A percentile compares a stretch with the other conserved stretches of the same genome.
phyloP scores from a whole-genome alignment of 1,140 invertebrate genomes.

The Delia radicum region DNA sequence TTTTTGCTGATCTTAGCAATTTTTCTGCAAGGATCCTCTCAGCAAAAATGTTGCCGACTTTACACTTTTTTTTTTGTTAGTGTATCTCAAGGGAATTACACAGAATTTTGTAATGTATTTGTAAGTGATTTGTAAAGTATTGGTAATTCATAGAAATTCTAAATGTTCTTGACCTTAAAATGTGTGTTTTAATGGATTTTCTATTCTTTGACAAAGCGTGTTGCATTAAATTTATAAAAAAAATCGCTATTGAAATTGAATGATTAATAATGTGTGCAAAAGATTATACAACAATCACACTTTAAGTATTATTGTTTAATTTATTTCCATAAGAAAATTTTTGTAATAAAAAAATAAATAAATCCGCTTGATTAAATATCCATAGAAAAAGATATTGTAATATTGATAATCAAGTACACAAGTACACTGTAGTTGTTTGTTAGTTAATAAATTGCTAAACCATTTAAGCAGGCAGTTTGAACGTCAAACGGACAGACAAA shows the following conservation, averaged over 20 bases:
- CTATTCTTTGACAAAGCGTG: background rate
- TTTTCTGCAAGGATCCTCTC: too few relatives aligned
- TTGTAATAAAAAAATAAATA: background rate
- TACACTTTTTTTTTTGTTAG: too few relatives aligned
- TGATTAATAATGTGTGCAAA: background rate
- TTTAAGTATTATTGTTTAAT: too few relatives aligned
- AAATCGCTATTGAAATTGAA: background rate
- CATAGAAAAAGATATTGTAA: background rate
- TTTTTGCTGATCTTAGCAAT: too few relatives aligned
- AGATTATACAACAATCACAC: too few relatives aligned
- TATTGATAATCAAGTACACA: background rate
- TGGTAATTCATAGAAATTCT: conserved; percentile 1
- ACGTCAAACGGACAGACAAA: background rate
- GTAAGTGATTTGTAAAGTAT: background rate
- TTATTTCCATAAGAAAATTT: too few relatives aligned
- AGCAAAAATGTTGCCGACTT: too few relatives aligned
- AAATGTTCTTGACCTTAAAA: conserved; percentile 1
- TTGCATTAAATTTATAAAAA: background rate
- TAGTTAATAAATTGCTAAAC: background rate
- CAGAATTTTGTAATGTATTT: background rate
- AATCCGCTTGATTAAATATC: conserved; percentile 1
- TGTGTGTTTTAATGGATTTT: too few relatives aligned
- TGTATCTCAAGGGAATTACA: background rate
- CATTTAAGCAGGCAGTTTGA: background rate
- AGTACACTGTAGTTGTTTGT: background rate